phyloP scores from a whole-genome alignment of 2,113 vertebrate species.

The Trematomus loennbergii region DNA sequence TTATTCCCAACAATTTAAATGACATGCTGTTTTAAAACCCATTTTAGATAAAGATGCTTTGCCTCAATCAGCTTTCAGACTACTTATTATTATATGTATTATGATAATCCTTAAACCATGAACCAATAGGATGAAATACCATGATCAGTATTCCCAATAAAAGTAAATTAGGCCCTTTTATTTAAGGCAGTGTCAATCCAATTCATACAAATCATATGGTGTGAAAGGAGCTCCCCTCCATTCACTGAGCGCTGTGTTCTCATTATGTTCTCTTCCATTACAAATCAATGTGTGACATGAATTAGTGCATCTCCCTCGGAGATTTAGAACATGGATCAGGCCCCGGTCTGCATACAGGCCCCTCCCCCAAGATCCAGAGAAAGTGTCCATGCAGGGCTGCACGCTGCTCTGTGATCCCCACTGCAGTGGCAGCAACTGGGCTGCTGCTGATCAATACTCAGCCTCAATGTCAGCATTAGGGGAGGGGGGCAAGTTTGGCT shows the following conservation, averaged over 20 bases:
- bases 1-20: constrained; percentile 18
- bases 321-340: constrained; percentile 65
- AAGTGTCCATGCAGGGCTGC: constrained; percentile 61
- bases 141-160: constrained; percentile 56
- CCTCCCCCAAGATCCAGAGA: constrained; percentile 51
- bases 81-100: constrained; percentile 51
- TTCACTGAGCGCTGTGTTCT: constrained; percentile 66
- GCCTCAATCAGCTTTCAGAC: constrained; percentile 33
- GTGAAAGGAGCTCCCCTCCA: constrained; percentile 56
- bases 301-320: constrained; percentile 65
- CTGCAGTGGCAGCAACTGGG: constrained; percentile 72
- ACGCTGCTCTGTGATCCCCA: constrained; percentile 62
- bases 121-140: constrained; percentile 52
- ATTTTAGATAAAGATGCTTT: constrained; percentile 13
- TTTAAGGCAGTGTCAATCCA: constrained; percentile 55
- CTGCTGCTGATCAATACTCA: constrained; percentile 74
- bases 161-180: constrained; percentile 68
- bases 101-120: constrained; percentile 50
- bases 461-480: constrained; percentile 71
- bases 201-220: constrained; percentile 61
- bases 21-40: constrained; percentile 1
- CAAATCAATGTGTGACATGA: constrained; percentile 78
- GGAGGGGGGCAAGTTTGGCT: constrained; percentile 51
- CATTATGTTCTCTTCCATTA: constrained; percentile 67
- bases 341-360: constrained; percentile 36